Evolutionary conservation across 2,888 invertebrate species (phyloP), one percentile per base, ranked within the genome.

Genomic region (Bugula neritina): DNA sequence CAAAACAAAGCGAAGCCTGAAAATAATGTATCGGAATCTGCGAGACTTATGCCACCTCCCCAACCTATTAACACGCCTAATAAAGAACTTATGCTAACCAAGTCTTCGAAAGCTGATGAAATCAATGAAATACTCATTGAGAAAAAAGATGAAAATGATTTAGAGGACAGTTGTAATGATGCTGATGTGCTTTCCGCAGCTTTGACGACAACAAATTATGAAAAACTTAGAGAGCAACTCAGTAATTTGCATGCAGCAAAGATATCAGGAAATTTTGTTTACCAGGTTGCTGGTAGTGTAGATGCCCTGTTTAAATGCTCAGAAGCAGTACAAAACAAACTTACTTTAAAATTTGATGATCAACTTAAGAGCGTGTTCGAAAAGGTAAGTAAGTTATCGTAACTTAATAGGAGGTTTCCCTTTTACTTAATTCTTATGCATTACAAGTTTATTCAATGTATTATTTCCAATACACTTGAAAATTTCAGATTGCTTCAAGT

Each of bases 201-300:
- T 31, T n/a, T 63, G 3, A 34, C 3, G 31, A 31, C 63, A 3
- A 13, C 17, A 31, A 31, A 63, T 31, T 63, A 63, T 31, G 29
- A 63, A n/a, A 27, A 10, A 31, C 34, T 63, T 3, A 63, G 31
- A 29, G 63, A 63, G 13, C 63, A 63, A 27, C 31, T 63, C 5
- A 63, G 63, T 31, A 63, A 34, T 63, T 27, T 63, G 2, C 63
- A 21, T 31, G 63, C 63, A 13, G 63, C 63, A 63, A 63, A 63
- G 31, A 27, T 25, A 63, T 21, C 63, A 2, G 63, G 63, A 29
- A 63, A 63, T 2, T 63, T 63, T 63, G 27, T 27, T 63, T 13
- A 63, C 27, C 63, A 63, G 31, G 63, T 63, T 63, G 63, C 63
- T 17, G 1, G 10, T 29, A 63, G 63, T 63, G 63, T 63, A n/a